Conservation (phyloP, 2,797 vertebrate genomes). For the Prunella strophiata region DNA sequence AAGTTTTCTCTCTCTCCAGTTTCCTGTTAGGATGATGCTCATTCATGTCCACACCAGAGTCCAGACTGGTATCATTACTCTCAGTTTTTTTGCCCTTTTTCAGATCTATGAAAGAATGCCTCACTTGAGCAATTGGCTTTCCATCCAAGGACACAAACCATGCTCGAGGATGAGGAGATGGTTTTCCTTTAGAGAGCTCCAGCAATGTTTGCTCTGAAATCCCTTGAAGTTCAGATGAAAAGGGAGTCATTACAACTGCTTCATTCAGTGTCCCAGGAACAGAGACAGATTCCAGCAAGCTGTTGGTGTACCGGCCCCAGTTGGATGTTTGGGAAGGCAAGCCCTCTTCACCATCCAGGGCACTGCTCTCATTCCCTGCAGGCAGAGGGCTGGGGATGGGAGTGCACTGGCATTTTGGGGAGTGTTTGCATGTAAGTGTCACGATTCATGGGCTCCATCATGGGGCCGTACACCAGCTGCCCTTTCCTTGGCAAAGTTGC, state of each 20-base stretch:
- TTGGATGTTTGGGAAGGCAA: slow-evolving; percentile 77
- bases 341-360: slow-evolving; percentile 81
- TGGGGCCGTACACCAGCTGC: slow-evolving; percentile 79
- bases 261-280: slow-evolving; percentile 88
- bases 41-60: slow-evolving; percentile 93
- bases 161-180: slow-evolving; percentile 84
- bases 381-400: slow-evolving; percentile 74
- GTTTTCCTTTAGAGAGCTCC: slow-evolving; percentile 86
- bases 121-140: slow-evolving; percentile 89
- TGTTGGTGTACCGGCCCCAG: slow-evolving; percentile 85
- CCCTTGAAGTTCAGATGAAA: slow-evolving; percentile 90
- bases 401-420: slow-evolving; percentile 80
- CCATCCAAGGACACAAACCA: slow-evolving; percentile 97
- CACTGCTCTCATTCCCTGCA: slow-evolving; percentile 81
- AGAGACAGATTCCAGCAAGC: slow-evolving; percentile 88
- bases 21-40: slow-evolving; percentile 86
- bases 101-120: slow-evolving; percentile 87
- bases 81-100: slow-evolving; percentile 82
- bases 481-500: slow-evolving; percentile 89
- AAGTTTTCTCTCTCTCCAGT: slow-evolving; percentile 86
- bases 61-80: slow-evolving; percentile 90
- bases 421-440: slow-evolving; percentile 88
- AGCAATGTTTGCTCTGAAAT: slow-evolving; percentile 93
- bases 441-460: slow-evolving; percentile 76
- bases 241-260: slow-evolving; percentile 80